Base-by-base conservation (phyloP, 2,113 vertebrate species). In the Collichthys lucidus region DNA sequence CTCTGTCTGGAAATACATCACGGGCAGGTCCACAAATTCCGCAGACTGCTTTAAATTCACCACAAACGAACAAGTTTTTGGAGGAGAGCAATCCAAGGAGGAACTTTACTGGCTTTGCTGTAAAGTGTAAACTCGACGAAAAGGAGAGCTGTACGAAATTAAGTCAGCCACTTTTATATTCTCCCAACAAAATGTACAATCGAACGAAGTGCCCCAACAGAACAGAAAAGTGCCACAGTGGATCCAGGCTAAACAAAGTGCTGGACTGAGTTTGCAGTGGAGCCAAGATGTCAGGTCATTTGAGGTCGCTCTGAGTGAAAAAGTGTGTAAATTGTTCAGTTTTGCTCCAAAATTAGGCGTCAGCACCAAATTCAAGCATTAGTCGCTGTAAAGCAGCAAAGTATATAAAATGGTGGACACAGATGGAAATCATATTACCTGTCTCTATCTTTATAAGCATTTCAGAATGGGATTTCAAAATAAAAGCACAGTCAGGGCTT, bases 131-230 rank as follows among this genome's bases (percentile, higher is more conserved):
- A 79, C 79, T 35, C 77, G 52, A 47, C 64, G 52, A 47, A 85
- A 79, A 73, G 46, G 16, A 66, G 75, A 52, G 44, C 55, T 50
- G 74, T 63, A 42, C 3, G 17, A 55, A 80, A 87, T 86, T 22
- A 80, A 84, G 42, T 57, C 64, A 35, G 82, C 31, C 62, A 56
- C 76, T 77, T 84, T 67, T 74, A 77, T 42, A 57, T 87, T 87
- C 66, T 68, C 75, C 64, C 76, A 70, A 87, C 56, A 52, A 42
- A 82, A 87, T 55, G 60, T 57, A 62, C 68, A 67, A 74, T 79
- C 79, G 63, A 75, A 64, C 47, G 6, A 87, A 67, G 35, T 50
- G 77, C 52, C 24, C 11, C 6, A 31, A 42, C 47, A 57, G 64
- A 82, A 86, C 50, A 55, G 68, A 68, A 47, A 79, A 59, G 53